Base-by-base conservation (phyloP, 2,888 invertebrate genomes). In the Caprella mutica region DNA sequence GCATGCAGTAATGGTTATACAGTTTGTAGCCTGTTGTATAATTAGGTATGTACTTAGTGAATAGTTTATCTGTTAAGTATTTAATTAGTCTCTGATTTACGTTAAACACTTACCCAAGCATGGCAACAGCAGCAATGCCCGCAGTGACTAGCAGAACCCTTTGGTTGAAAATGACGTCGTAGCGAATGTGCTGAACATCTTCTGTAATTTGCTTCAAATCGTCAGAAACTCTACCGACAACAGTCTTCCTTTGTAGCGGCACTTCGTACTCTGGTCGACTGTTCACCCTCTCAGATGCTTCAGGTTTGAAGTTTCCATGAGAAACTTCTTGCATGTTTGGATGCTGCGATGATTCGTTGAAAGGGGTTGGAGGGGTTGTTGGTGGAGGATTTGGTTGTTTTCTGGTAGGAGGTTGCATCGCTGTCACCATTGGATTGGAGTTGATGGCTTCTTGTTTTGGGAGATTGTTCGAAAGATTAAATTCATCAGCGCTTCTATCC, bases 81-180 rank as follows among this genome's bases (percentile, higher is more conserved):
- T n/a, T n/a, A n/a, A n/a, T n/a, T n/a, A n/a, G n/a, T n/a, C n/a
- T 33, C 33, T 33, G 26, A 39, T 23, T 8, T 39, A 39, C 9
- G 8, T 38, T 8, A 21, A 39, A 23, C n/a, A 56, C 62, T 46
- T 44, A 62, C 62, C 62, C 62, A 4, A 62, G 46, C 62, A 62
- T 59, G 19, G 62, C 62, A 24, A 62, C 30, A 19, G 54, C 56
- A 3, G 62, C 59, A 8, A 59, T 43, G 12, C 39, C 62, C 12
- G 55, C 53, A 21, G 62, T 59, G 39, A 59, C 62, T n/a, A 62
- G 48, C 35, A 62, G 40, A 24, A 62, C 59, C 6, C 59, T 39
- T 27, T 62, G 62, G 53, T 62, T 62, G 33, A 62, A 50, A 21
- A 59, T 43, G 6, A 62, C 59, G 21, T 62, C 59, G 24, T 43